phyloP scores from a whole-genome alignment of 2,888 invertebrate species.

The Flabesymbios commensalis region DNA sequence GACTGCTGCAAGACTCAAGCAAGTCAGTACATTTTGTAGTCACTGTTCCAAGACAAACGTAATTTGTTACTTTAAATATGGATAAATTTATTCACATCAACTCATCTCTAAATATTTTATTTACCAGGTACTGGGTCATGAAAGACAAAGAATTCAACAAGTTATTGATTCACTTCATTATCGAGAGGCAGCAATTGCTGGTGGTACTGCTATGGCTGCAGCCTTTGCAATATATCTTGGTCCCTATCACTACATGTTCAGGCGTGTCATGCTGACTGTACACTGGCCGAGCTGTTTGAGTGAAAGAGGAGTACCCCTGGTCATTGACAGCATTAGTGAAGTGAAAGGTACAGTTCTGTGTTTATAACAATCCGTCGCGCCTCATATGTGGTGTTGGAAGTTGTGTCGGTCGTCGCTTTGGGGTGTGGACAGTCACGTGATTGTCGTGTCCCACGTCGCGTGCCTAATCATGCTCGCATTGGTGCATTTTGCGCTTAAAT shows the following conservation, averaged over 20 bases:
- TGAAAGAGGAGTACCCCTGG: conserved; percentile 58
- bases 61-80: not conserved
- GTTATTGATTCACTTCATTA: conserved; percentile 45
- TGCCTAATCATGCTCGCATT: too few species aligned
- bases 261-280: conserved; percentile 56
- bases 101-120: not conserved
- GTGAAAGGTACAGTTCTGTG: conserved; percentile 43
- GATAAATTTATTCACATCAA: not conserved
- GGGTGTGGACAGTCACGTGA: too few species aligned
- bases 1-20: conserved; percentile 55
- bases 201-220: conserved; percentile 56
- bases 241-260: conserved; percentile 58
- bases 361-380: too few species aligned
- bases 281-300: conserved; percentile 60
- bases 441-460: too few species aligned
- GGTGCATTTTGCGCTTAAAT: too few species aligned
- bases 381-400: too few species aligned
- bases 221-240: conserved; percentile 59
- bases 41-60: not conserved
- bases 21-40: conserved; percentile 36
- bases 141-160: conserved; percentile 51
- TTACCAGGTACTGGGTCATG: conserved; percentile 38
- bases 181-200: conserved; percentile 49
- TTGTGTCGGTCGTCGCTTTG: too few species aligned
- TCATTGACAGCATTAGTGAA: conserved; percentile 57